Evolutionary conservation across 2,797 vertebrate species (phyloP).

Genomic region (Lindbergichthys nudifrons): DNA sequence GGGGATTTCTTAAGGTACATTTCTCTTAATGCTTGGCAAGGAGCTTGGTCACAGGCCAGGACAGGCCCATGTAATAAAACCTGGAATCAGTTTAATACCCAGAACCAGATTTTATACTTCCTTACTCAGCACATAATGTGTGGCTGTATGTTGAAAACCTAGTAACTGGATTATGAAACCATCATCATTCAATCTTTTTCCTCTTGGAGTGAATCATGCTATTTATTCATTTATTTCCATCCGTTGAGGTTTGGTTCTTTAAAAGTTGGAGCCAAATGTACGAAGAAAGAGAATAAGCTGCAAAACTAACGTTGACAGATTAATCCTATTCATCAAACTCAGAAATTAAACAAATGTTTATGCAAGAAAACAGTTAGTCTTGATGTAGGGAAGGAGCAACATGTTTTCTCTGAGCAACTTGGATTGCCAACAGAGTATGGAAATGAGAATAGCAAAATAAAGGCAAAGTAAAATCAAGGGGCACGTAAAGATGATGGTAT

Average conservation of each 20-base stretch:
- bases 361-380: not conserved
- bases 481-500: slow-evolving; percentile 15
- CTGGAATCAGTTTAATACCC: not conserved
- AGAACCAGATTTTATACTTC: not conserved
- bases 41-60: not conserved
- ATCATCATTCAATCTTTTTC: no score
- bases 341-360: not conserved
- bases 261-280: not conserved
- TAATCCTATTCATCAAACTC: not conserved
- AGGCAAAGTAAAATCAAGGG: slow-evolving; percentile 13
- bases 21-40: slow-evolving; percentile 6
- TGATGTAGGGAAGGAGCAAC: not conserved
- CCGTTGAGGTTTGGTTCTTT: not conserved
- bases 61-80: not conserved
- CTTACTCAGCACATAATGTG: slow-evolving; percentile 3
- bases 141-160: not conserved
- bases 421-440: slow-evolving; percentile 4
- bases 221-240: slow-evolving; percentile 1
- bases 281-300: not conserved
- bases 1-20: slow-evolving; percentile 7
- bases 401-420: slow-evolving; percentile 16
- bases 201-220: not conserved
- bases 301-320: not conserved
- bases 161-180: not conserved
- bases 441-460: slow-evolving; percentile 16